Percentiles rank a stretch among this genome's conserved stretches.
Conservation (phyloP, 2,888 invertebrate genomes). For the Heterodera filipjevi region DNA sequence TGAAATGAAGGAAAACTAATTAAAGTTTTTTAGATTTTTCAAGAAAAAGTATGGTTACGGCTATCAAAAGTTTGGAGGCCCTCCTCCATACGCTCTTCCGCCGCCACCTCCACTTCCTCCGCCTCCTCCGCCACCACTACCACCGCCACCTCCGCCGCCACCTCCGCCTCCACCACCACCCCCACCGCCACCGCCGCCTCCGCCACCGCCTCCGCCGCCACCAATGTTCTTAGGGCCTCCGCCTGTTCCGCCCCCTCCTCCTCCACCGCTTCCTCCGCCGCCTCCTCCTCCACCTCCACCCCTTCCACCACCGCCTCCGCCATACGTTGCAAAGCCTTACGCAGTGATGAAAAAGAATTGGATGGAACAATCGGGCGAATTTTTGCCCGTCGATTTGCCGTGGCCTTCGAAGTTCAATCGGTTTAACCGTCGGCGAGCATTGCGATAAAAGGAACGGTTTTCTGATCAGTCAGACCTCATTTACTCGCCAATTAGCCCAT, state of each 20-base stretch:
- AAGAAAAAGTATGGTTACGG: slow-evolving; percentile 27
- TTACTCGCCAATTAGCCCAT: neutral
- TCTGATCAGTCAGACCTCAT: neutral
- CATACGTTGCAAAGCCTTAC: slow-evolving; percentile 18
- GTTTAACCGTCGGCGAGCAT: neutral
- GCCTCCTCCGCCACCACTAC: neutral
- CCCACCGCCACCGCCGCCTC: slow-evolving; percentile 1
- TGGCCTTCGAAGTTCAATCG: slow-evolving; percentile 8
- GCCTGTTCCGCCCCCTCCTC: neutral
- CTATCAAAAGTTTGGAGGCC: slow-evolving; percentile 15
- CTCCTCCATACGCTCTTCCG: neutral
- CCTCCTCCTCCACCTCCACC: neutral
- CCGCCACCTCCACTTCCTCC: neutral
- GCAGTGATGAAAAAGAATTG: slow-evolving; percentile 1
- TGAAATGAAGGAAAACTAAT: neutral
- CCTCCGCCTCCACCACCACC: neutral
- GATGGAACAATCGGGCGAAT: neutral
- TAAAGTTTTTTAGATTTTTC: neutral
- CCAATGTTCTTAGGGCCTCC: neutral
- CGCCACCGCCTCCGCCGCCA: neutral
- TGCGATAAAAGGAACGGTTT: neutral
- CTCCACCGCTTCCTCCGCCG: neutral
- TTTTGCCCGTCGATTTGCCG: slow-evolving; percentile 2
- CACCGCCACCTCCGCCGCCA: neutral
- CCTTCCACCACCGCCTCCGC: neutral